Evolutionary conservation across 2,888 invertebrate species (phyloP).

Genomic region (Cataglyphis altisquamis): DNA sequence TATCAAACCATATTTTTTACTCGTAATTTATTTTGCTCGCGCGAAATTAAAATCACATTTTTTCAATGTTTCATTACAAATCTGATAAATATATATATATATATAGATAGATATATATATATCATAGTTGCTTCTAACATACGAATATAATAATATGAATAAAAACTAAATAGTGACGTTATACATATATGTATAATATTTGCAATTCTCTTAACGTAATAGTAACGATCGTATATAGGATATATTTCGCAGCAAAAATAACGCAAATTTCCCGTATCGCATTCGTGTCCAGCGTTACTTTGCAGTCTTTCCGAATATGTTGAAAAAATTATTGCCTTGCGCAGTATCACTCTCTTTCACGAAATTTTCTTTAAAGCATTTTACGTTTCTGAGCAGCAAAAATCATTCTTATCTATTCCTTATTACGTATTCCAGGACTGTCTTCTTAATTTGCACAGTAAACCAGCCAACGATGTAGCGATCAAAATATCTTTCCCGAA

Average conservation of each 20-base stretch:
- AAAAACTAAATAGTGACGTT: constrained; percentile 40
- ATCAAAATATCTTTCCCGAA: not conserved
- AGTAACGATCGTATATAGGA: constrained; percentile 47
- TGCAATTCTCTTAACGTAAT: constrained; percentile 50
- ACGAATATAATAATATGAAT: constrained; percentile 42
- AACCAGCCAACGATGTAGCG: not conserved
- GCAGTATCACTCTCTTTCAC: constrained; percentile 45
- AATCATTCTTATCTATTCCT: constrained; percentile 39
- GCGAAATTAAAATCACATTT: constrained; percentile 38
- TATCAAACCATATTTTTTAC: not conserved
- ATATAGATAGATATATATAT: not conserved
- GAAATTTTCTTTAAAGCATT: constrained; percentile 44
- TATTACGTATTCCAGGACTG: constrained; percentile 24
- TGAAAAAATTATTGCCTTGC: constrained; percentile 61
- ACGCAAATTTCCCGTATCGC: constrained; percentile 18
- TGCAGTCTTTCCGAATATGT: constrained; percentile 49
- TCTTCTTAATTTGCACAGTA: not conserved
- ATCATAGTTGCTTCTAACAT: constrained; percentile 45
- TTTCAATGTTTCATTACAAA: constrained; percentile 33
- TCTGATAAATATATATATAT: constrained; percentile 15
- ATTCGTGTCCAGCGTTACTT: constrained; percentile 20
- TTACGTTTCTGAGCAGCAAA: constrained; percentile 52
- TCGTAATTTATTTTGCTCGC: constrained; percentile 17
- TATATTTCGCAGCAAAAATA: constrained; percentile 53
- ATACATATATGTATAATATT: constrained; percentile 20